Evolutionary conservation across 2,888 invertebrate species (phyloP), one percentile per base, ranked within the genome.

Genomic region (Tachina fera): DNA sequence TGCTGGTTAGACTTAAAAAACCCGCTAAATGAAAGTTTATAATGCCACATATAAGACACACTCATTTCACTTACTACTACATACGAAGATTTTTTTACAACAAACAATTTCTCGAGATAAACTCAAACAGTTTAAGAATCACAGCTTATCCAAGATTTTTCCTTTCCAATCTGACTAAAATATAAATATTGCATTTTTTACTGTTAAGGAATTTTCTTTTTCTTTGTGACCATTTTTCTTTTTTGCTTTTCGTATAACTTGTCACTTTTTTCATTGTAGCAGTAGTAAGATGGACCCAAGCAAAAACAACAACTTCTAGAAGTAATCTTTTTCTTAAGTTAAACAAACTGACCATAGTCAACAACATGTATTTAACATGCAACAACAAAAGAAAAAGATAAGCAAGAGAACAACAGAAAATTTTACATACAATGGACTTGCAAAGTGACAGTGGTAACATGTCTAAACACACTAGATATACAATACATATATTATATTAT

Each of bases 371-470:
- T 49, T 53, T 49, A 67, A 72, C 56, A 72, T 49, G 45, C 77
- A 70, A 53, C 22, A 56, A 13, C n/a, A 70, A 71, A 60, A 45
- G 9, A 11, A 71, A 63, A 43, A 45, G 10, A 67, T 41, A 45
- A 56, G 19, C 61, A 39, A 31, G 31, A 31, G 31, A 78, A 51
- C 56, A 80, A 39, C 19, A 75, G 49, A n/a, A 78, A 81, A 51
- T 86, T 86, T 86, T 86, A 86, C 86, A 86, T 86, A 86, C 86
- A 86, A 86, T 86, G 86, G 78, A 78, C 67, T 80, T 51, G 65
- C 86, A 60, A 80, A 86, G 86, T 86, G 86, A 86, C 86, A 86
- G 86, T 86, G 83, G 79, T 68, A 86, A 86, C 86, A 86, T 86
- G 86, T 86, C 79, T 68, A 86, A 86, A 83, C 86, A 86, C 86